Conservation (phyloP, 2,113 vertebrate species). For the Catagonus wagneri region DNA sequence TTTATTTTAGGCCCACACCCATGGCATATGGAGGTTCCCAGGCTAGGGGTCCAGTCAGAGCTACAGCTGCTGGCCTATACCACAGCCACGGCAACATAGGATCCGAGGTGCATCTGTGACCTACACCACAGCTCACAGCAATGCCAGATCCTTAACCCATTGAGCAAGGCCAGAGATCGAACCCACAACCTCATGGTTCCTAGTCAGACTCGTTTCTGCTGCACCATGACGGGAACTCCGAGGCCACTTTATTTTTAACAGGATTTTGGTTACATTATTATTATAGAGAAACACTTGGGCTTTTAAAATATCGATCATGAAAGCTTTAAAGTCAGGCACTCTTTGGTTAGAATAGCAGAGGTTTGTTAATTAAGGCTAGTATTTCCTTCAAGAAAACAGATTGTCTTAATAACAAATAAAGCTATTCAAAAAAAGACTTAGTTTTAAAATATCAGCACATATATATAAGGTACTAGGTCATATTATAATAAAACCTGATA, state of each 20-base stretch:
- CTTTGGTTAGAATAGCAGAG: slow-evolving; percentile 12
- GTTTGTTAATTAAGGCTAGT: background rate
- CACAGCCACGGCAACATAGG: no score
- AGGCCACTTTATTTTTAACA: background rate
- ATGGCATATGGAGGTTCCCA: no score
- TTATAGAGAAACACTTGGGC: slow-evolving; percentile 12
- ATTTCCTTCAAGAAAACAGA: slow-evolving; percentile 46
- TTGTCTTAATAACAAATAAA: background rate
- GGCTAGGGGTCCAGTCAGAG: no score
- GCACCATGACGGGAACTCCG: background rate
- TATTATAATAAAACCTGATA: background rate
- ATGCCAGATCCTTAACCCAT: no score
- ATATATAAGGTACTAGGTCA: slow-evolving; percentile 22
- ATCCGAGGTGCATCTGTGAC: no score
- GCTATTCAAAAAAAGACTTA: background rate
- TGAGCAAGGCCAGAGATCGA: no score
- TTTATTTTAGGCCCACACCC: no score
- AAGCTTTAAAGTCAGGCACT: background rate
- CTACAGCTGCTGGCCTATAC: no score
- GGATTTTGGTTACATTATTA: slow-evolving; percentile 25
- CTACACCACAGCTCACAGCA: no score
- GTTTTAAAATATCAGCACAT: background rate
- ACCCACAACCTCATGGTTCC: no score
- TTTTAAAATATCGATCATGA: slow-evolving; percentile 4
- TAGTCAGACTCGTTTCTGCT: no score